Evolutionary conservation across 2,797 vertebrate species (phyloP), one percentile per base, ranked within the genome.

Genomic region (Megaceryle alcyon): DNA sequence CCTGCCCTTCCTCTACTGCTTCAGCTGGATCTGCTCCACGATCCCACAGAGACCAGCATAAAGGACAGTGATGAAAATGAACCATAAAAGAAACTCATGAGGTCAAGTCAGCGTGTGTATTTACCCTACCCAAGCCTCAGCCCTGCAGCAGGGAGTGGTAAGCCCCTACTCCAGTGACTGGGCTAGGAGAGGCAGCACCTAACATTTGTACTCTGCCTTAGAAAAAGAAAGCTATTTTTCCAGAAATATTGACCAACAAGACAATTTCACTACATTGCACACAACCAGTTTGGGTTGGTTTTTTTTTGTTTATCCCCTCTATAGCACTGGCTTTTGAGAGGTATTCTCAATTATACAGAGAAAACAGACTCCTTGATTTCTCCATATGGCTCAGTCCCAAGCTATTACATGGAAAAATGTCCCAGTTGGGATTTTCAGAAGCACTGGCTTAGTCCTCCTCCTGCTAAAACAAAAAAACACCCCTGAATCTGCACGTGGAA

Each of bases 61-160:
- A 91, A 96, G 92, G 89, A 84, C 92, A 95, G 85, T 70, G 82
- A 97, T 94, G 95, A 94, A 96, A 96, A 96, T 97, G 91, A 96
- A 88, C 70, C 79, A 80, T 92, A 96, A 95, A 96, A 91, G 73
- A 63, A 90, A 81, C 80, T 91, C 92, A 73, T 13, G 85, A 86
- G 92, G 95, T 95, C 92, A 91, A 75, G 87, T 31, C 51, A 23
- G 33, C 20, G 33, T 0, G 0, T 56, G 9, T 20, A 46, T 86
- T 95, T 78, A 79, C 73, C 56, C 68, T 64, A 39, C 18, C 23
- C 0, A 0, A 85, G 87, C 87, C 12, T 59, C 72, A 64, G 2
- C 0, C 0, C 33, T 14, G 15, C 9, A 54, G 82, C 48, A 68
- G 71, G 31, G 73, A 92, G n/a, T 31, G 84, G 28, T 21, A 51